Evolutionary conservation across 2,888 invertebrate genomes (phyloP).

Genomic region (Dynastes maya): DNA sequence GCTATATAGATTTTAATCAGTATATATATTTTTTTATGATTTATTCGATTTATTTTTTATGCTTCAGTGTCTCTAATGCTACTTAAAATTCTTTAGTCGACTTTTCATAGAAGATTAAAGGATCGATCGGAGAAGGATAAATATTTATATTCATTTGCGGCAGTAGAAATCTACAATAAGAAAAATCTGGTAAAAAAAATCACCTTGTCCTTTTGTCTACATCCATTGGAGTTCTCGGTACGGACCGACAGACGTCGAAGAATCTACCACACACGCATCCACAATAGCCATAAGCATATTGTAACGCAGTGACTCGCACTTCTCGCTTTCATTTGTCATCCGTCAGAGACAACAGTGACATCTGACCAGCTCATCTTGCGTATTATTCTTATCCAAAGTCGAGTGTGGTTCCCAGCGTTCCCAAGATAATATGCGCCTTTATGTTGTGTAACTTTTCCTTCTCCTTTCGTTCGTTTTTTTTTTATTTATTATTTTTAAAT

Average conservation of each 20-base stretch:
- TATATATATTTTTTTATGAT: too few species aligned
- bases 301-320: slow-evolving; percentile 67
- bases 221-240: slow-evolving; percentile 46
- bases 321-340: slow-evolving; percentile 70
- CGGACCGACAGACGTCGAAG: slow-evolving; percentile 53
- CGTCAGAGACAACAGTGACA: slow-evolving; percentile 68
- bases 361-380: slow-evolving; percentile 68
- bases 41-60: not conserved
- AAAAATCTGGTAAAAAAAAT: slow-evolving; percentile 43
- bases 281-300: slow-evolving; percentile 63
- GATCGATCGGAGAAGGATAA: slow-evolving; percentile 35
- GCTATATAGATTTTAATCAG: too few species aligned
- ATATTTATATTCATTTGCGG: slow-evolving; percentile 33
- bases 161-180: slow-evolving; percentile 32
- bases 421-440: slow-evolving; percentile 58
- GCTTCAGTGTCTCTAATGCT: too few species aligned
- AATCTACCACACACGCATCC: slow-evolving; percentile 61
- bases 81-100: not conserved
- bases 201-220: slow-evolving; percentile 47
- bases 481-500: slow-evolving; percentile 48
- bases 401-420: slow-evolving; percentile 62
- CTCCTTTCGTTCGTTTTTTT: slow-evolving; percentile 25
- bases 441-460: slow-evolving; percentile 49
- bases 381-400: slow-evolving; percentile 53
- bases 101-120: slow-evolving; percentile 18